Evolutionary conservation across 2,797 vertebrate genomes (phyloP), one percentile per base, ranked within the genome.

Genomic region (Mycteria americana): DNA sequence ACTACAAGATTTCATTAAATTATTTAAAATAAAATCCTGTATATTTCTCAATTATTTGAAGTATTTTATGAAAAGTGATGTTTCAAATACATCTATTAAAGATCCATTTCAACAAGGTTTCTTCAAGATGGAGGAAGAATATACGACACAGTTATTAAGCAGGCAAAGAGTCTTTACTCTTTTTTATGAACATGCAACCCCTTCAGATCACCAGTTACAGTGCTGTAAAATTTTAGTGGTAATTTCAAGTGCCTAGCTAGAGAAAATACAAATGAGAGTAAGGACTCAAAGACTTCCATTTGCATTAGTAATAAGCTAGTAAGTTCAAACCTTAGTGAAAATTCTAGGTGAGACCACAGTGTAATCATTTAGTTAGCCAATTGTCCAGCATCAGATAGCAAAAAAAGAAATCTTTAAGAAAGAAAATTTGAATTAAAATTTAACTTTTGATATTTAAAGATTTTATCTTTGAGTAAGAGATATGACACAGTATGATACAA

Each of bases 341-440:
- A 95, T 73, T 84, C 85, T 75, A 84, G 75, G 31, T 63, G 74
- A 95, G 86, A 30, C 76, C 59, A 86, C 82, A 48, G 25, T 77
- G 77, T 57, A 90, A 80, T 80, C 22, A 41, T 81, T 97, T 96
- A 97, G 95, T 97, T 91, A 95, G 72, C 8, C 28, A 78, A 30
- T 92, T 93, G 94, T 82, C 85, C 87, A 92, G 80, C 65, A 93
- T 87, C 95, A 76, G 59, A 77, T 78, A 86, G 41, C 60, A 39
- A 48, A 62, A 60, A 51, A 51, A 50, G 11, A n/a, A 50, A 60
- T 35, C 12, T 41, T 23, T 35, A 13, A 80, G 18, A 59, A 22
- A 48, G 30, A 48, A 59, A 31, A 48, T 14, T 22, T 59, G 50
- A 81, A 80, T 46, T 46, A 22, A 28, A 45, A 31, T 59, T 37